A percentile compares a stretch with the other conserved stretches of the same genome.
Evolutionary conservation across 2,888 invertebrate species (phyloP).

Genomic region (Piscicola geometra): DNA sequence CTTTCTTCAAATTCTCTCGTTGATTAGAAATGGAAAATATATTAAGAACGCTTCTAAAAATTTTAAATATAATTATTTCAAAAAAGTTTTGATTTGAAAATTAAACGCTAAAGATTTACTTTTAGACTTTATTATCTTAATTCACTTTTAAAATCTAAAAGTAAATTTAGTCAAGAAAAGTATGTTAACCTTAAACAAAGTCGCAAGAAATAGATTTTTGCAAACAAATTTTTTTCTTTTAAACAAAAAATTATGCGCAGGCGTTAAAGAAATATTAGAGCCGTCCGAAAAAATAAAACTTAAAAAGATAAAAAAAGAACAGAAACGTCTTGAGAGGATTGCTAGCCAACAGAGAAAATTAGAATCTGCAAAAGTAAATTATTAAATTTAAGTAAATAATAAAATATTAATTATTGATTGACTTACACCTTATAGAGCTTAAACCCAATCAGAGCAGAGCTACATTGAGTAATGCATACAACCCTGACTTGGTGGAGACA

Average conservation of each 20-base stretch:
- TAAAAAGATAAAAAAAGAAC: conserved; percentile 34
- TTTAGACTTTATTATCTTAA: too few relatives aligned
- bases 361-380: conserved; percentile 22
- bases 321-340: conserved; percentile 32
- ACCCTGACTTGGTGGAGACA: neutral
- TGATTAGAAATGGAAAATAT: too few relatives aligned
- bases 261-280: neutral
- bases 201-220: too few relatives aligned
- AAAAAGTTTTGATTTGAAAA: neutral
- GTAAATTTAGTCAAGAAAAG: too few relatives aligned
- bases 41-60: neutral
- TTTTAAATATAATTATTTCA: neutral
- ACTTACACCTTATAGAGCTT: too few relatives aligned
- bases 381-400: too few relatives aligned
- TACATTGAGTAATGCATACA: neutral
- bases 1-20: too few relatives aligned
- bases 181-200: too few relatives aligned
- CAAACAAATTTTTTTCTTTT: too few relatives aligned
- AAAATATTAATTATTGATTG: too few relatives aligned
- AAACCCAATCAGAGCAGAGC: too few relatives aligned
- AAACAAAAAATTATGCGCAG: neutral
- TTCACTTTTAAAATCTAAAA: too few relatives aligned
- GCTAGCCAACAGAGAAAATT: conserved; percentile 21
- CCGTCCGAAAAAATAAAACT: neutral
- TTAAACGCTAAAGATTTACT: neutral